Conservation (phyloP, 2,797 vertebrate genomes). For the Anomalospiza imberbis region DNA sequence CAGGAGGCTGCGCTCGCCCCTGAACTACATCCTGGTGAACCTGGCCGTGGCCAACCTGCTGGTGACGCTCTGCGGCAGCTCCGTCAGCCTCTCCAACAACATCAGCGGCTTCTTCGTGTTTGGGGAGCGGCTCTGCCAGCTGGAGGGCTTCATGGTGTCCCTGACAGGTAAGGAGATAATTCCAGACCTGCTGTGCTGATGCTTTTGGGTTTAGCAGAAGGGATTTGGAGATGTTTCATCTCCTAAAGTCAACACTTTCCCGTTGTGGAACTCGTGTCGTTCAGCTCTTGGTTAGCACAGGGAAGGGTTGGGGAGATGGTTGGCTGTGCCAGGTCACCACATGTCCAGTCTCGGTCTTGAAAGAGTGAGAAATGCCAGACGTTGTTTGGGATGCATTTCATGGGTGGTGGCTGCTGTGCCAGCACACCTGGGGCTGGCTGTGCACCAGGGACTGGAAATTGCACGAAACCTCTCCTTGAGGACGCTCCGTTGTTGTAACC, state of each 20-base stretch:
- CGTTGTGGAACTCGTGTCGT: accelerated
- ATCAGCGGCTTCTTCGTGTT: constrained; percentile 53
- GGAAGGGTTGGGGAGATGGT: background rate
- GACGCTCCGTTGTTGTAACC: background rate
- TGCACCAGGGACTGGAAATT: background rate
- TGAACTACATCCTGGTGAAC: constrained; percentile 71
- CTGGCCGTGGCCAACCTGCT: constrained; percentile 62
- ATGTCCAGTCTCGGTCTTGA: accelerated
- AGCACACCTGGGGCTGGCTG: background rate
- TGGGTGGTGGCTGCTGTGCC: background rate
- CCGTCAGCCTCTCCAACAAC: constrained; percentile 69
- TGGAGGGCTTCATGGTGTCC: constrained; percentile 75
- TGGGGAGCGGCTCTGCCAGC: background rate
- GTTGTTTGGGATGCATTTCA: accelerated
- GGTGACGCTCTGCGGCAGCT: constrained; percentile 68
- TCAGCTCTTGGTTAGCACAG: accelerated
- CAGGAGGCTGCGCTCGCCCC: constrained; percentile 46
- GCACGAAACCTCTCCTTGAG: background rate
- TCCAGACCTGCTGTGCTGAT: accelerated
- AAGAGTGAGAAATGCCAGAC: background rate
- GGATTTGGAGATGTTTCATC: accelerated
- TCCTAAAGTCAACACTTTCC: accelerated
- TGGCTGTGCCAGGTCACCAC: background rate
- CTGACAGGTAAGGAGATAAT: constrained; percentile 38
- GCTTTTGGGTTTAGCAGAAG: background rate